phyloP scores from a whole-genome alignment of 2,113 vertebrate species.

The Etia nguti region DNA sequence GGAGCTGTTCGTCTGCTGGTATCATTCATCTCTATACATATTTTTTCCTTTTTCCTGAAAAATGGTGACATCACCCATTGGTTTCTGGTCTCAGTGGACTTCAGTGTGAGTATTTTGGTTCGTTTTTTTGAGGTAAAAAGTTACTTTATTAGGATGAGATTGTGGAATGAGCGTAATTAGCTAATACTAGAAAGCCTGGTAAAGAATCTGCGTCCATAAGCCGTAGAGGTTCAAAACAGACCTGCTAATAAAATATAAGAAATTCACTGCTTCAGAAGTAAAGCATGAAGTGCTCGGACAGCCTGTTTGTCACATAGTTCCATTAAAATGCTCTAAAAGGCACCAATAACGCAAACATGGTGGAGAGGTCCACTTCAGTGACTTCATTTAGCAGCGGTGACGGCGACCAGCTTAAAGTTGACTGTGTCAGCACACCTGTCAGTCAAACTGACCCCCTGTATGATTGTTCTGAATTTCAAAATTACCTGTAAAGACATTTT shows the following conservation, averaged over 20 bases:
- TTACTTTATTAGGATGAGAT: neutral
- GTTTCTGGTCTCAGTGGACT: neutral
- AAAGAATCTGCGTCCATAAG: neutral
- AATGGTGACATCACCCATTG: neutral
- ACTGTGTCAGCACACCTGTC: neutral
- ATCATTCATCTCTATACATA: neutral
- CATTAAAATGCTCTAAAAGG: neutral
- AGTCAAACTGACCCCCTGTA: neutral
- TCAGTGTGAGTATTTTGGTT: neutral
- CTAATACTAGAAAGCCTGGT: neutral
- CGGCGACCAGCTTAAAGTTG: neutral
- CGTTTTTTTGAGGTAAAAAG: accelerated
- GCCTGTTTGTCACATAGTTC: neutral
- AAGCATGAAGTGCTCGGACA: accelerated
- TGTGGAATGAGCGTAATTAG: neutral
- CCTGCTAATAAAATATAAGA: neutral
- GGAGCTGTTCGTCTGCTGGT: neutral
- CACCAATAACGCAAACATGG: neutral
- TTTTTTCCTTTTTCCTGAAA: neutral
- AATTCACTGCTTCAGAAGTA: neutral
- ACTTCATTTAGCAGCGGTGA: neutral
- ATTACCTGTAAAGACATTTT: neutral
- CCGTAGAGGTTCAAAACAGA: neutral
- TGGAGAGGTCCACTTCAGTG: neutral
- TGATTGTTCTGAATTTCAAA: neutral